Evolutionary conservation across 2,797 vertebrate species (phyloP).

Genomic region (Danio jaintianensis): DNA sequence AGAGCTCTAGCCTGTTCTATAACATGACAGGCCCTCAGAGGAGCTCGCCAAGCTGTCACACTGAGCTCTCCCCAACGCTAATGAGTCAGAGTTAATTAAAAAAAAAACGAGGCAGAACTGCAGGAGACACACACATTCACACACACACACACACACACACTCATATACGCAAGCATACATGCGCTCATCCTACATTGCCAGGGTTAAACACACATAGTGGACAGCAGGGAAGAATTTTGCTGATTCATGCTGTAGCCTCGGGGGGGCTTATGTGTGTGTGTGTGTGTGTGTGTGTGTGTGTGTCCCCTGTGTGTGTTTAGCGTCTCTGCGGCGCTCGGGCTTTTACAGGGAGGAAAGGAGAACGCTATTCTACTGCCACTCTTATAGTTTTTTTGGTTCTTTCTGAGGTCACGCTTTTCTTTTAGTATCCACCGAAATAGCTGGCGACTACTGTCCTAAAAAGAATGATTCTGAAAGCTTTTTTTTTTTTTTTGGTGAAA

Average conservation of each 20-base stretch:
- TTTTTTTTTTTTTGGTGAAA: too few relatives aligned
- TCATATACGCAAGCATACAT: conserved; percentile 51
- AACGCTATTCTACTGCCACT: conserved; percentile 2
- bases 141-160: conserved; percentile 64
- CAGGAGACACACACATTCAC: conserved; percentile 60
- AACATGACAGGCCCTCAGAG: conserved; percentile 71
- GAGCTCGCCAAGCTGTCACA: conserved; percentile 78
- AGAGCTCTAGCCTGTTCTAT: conserved; percentile 67
- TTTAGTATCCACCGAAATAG: background rate
- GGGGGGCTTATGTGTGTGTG: conserved; percentile 21
- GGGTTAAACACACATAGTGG: conserved; percentile 55
- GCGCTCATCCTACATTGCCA: conserved; percentile 13
- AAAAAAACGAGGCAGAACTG: conserved; percentile 59
- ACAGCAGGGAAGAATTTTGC: conserved; percentile 51
- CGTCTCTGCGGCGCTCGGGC: conserved; percentile 59
- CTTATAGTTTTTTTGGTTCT: background rate
- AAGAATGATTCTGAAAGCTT: too few relatives aligned
- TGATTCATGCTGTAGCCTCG: conserved; percentile 56
- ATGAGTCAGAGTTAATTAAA: conserved; percentile 84
- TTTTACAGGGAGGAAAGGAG: conserved; percentile 14
- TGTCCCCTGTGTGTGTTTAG: conserved; percentile 54
- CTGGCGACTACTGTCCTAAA: background rate
- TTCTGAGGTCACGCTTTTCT: background rate
- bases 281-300: conserved; percentile 9
- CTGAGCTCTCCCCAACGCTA: conserved; percentile 76